Conservation (phyloP, 2,888 invertebrate species). For the Caradrina kadenii region DNA sequence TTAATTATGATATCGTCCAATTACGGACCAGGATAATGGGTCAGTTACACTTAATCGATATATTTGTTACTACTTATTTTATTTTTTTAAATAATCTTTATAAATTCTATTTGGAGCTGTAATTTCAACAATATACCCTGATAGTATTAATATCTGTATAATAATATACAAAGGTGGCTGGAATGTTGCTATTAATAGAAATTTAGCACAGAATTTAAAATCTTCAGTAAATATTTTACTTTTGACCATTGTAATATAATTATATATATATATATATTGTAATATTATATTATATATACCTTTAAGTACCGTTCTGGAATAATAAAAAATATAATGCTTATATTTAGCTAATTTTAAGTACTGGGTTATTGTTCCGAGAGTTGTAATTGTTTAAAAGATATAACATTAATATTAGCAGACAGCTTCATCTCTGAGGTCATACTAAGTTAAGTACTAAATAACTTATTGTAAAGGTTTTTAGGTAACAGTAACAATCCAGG, state of each 20-base stretch:
- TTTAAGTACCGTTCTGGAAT: neutral
- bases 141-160: neutral
- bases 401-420: constrained; percentile 22
- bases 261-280: neutral
- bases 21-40: too few species aligned
- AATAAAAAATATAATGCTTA: neutral
- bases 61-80: neutral
- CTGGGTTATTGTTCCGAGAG: neutral
- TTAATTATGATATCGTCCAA: too few species aligned
- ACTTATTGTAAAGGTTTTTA: constrained; percentile 13
- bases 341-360: constrained; percentile 19
- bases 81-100: neutral
- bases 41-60: constrained; percentile 13
- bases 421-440: constrained; percentile 42
- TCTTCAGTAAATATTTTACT: constrained; percentile 6
- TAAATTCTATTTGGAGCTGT: neutral
- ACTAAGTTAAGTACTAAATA: constrained; percentile 17
- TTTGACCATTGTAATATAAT: constrained; percentile 1
- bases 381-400: neutral
- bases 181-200: constrained; percentile 29
- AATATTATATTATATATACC: too few species aligned
- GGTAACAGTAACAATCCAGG: constrained; percentile 31
- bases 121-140: constrained; percentile 1
- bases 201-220: constrained; percentile 3
- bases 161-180: constrained; percentile 18